Conservation (phyloP, 2,113 vertebrate genomes). For the human region DNA sequence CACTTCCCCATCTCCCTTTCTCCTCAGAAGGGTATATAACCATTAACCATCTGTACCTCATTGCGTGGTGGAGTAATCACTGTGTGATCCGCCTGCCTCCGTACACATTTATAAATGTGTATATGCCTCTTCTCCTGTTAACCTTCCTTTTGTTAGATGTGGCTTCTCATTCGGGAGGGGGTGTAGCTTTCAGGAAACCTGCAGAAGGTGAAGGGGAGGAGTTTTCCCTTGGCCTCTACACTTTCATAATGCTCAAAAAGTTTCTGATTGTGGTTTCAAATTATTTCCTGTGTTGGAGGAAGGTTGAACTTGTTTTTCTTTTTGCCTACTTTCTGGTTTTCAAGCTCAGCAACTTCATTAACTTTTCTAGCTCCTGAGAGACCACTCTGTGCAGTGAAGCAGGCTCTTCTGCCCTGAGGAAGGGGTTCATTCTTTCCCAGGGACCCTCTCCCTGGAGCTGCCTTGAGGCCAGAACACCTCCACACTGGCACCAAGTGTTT, state of each 20-base stretch:
- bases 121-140: not conserved
- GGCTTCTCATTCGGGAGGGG: not conserved
- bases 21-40: not conserved
- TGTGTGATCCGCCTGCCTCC: not conserved
- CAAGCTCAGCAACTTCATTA: not conserved
- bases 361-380: not conserved
- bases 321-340: constrained; percentile 10
- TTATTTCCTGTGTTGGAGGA: constrained; percentile 7
- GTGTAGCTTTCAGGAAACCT: not conserved
- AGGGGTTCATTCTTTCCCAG: not conserved
- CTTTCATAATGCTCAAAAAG: not conserved
- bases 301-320: not conserved
- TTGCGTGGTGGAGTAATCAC: not conserved
- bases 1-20: not conserved
- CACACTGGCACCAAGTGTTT: not conserved
- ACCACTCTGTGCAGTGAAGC: not conserved
- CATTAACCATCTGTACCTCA: not conserved
- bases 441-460: not conserved
- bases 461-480: not conserved
- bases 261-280: constrained; percentile 11
- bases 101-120: not conserved
- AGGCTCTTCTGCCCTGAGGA: not conserved
- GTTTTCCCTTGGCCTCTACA: not conserved
- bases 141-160: not conserved
- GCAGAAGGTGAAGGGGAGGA: not conserved